Evolutionary conservation across 2,113 vertebrate species (phyloP), one percentile per base, ranked within the genome.

Genomic region (Melanotaenia duboulayi): DNA sequence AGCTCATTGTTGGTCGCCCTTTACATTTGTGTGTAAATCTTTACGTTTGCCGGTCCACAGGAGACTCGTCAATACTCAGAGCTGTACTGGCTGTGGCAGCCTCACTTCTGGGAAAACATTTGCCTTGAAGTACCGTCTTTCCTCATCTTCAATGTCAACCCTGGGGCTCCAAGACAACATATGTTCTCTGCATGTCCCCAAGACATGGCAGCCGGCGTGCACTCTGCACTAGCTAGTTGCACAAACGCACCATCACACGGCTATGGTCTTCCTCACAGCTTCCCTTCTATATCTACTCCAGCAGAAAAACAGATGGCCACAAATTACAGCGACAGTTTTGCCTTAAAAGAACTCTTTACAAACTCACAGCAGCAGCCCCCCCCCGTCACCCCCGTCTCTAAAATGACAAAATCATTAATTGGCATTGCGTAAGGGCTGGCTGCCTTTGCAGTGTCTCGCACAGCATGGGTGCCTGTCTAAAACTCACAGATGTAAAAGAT

Each of bases 131-230:
- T 96, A 93, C 92, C 92, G 94, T 96, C 95, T 97, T 96, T 96
- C 96, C 95, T 97, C 95, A 97, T 96, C 96, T 96, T 96, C 95
- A 96, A 91, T 96, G 96, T 97, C 96, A 97, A 96, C 96, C 97
- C 94, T 86, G 95, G 94, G 97, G 96, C 96, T 96, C 94, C 94
- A 92, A 96, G 94, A 95, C 94, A 98, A 97, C 97, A 98, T 97
- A 97, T 97, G 97, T 96, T 98, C 96, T 94, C 96, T 91, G 95
- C 95, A 93, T 96, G 96, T 96, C 95, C 95, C 95, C 94, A 89
- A 96, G 94, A 96, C 95, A 95, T 91, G 95, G 95, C 94, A 96
- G 95, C 79, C 85, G 62, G 80, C 52, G 35, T 40, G 79, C 94
- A 92, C 94, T 92, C 94, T 93, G 94, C 73, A 71, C 71, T 91